These are phyloP conservation scores for Acrobasis consociella DNA, from an alignment of 2,888 invertebrate genomes.

Conservation along the genomic window DNA sequence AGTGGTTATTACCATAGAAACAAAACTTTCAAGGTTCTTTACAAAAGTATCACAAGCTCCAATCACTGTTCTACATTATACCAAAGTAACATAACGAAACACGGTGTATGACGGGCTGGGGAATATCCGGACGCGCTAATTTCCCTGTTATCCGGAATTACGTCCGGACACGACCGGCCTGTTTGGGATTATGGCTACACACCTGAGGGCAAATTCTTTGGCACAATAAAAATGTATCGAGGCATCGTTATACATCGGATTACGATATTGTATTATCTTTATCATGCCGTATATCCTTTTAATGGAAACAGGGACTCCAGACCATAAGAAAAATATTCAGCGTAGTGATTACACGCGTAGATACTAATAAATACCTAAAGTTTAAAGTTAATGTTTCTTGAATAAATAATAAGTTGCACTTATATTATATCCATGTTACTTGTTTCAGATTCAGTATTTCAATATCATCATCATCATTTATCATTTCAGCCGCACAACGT, in stretches of 20 bases:
- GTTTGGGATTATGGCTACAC: slow-evolving; percentile 33
- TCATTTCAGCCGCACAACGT: too few species aligned
- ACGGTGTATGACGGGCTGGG: not conserved
- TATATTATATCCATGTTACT: too few species aligned
- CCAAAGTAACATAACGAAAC: slow-evolving; percentile 3
- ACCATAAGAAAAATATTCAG: not conserved
- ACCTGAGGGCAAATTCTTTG: slow-evolving; percentile 35
- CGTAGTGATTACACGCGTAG: not conserved
- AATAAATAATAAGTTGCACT: too few species aligned
- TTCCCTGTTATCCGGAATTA: slow-evolving; percentile 47
- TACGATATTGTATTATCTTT: slow-evolving; percentile 14
- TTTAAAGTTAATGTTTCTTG: too few species aligned
- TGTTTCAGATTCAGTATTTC: too few species aligned
- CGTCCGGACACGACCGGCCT: slow-evolving; percentile 34
- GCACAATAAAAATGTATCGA: slow-evolving; percentile 33
- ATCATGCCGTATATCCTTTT: slow-evolving; percentile 15
- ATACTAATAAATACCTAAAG: too few species aligned
- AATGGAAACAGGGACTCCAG: slow-evolving; percentile 13
- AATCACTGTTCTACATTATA: not conserved
- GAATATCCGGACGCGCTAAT: slow-evolving; percentile 41
- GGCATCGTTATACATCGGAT: slow-evolving; percentile 15
- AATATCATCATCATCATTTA: too few species aligned
- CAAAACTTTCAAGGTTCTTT: too few species aligned
- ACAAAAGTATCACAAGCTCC: not conserved
- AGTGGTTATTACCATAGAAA: too few species aligned